These are phyloP conservation scores for Dorcus parallelipipedus DNA, from an alignment of 2,888 invertebrate genomes.

Conservation along the genomic window DNA sequence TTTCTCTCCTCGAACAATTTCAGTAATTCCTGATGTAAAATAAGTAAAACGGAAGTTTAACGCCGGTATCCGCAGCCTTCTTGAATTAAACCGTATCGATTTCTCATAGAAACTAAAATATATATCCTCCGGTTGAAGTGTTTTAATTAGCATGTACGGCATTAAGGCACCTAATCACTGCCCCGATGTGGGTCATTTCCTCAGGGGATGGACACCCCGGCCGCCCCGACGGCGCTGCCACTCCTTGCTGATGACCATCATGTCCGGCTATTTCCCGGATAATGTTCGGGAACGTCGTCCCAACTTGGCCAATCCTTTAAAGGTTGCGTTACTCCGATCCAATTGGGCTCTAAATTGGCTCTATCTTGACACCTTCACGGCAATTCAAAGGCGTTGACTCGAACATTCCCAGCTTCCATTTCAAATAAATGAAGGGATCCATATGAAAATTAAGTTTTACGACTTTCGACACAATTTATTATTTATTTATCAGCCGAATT, in stretches of 20 bases:
- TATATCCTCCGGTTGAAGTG: conserved; percentile 11
- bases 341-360: conserved; percentile 50
- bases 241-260: conserved; percentile 29
- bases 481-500: neutral
- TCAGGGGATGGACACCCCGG: conserved; percentile 19
- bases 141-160: conserved; percentile 33
- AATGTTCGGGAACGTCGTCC: conserved; percentile 37
- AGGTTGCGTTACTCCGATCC: conserved; percentile 48
- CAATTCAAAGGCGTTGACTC: conserved; percentile 31
- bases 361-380: conserved; percentile 51
- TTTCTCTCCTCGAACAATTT: too few species aligned
- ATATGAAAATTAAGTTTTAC: conserved; percentile 24
- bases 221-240: conserved; percentile 16
- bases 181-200: conserved; percentile 27
- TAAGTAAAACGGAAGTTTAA: too few species aligned
- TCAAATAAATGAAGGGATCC: conserved; percentile 23
- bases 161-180: conserved; percentile 32
- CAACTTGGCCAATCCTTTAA: conserved; percentile 48
- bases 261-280: conserved; percentile 33
- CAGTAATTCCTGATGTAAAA: too few species aligned
- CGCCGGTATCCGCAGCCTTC: too few species aligned
- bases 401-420: conserved; percentile 27
- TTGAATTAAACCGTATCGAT: conserved; percentile 5
- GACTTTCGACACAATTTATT: conserved; percentile 6
- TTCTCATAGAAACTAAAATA: conserved; percentile 1